phyloP scores from a whole-genome alignment of 1,140 invertebrate species.

The Heterodera schachtii region DNA sequence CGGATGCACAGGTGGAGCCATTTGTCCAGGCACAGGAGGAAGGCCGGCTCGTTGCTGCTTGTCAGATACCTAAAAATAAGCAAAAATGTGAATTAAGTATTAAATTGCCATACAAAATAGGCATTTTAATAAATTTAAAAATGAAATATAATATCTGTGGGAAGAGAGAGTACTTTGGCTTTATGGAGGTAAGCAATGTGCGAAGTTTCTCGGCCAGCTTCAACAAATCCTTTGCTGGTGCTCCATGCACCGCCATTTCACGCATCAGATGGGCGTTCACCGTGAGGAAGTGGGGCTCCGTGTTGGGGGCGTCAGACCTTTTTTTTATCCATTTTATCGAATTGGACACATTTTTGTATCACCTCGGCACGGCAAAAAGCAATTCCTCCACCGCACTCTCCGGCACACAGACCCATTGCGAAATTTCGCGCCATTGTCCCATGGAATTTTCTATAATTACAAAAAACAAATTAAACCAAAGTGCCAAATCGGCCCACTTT shows the following conservation, averaged over 20 bases:
- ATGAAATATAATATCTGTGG: no score
- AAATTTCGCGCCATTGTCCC: slow-evolving; percentile 45
- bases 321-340: background rate
- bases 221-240: slow-evolving; percentile 17
- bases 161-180: slow-evolving; percentile 34
- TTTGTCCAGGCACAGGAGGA: slow-evolving; percentile 41
- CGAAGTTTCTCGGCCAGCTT: slow-evolving; percentile 22
- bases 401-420: slow-evolving; percentile 40
- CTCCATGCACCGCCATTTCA: slow-evolving; percentile 35
- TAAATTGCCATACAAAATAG: background rate
- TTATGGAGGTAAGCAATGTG: slow-evolving; percentile 36
- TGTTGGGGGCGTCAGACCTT: background rate
- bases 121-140: background rate
- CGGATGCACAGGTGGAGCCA: slow-evolving; percentile 40
- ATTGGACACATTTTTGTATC: background rate
- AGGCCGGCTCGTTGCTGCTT: slow-evolving; percentile 27
- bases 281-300: slow-evolving; percentile 44
- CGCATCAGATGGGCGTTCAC: slow-evolving; percentile 43
- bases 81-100: background rate
- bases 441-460: background rate
- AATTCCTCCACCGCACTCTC: slow-evolving; percentile 31
- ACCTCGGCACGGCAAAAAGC: slow-evolving; percentile 40
- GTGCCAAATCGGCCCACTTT: slow-evolving; percentile 25
- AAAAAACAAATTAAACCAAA: slow-evolving; percentile 5
- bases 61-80: slow-evolving; percentile 33